Percentiles rank a stretch among this genome's conserved stretches.
Evolutionary conservation across 1,140 invertebrate genomes (phyloP).

Genomic region (Drosophila funebris): DNA sequence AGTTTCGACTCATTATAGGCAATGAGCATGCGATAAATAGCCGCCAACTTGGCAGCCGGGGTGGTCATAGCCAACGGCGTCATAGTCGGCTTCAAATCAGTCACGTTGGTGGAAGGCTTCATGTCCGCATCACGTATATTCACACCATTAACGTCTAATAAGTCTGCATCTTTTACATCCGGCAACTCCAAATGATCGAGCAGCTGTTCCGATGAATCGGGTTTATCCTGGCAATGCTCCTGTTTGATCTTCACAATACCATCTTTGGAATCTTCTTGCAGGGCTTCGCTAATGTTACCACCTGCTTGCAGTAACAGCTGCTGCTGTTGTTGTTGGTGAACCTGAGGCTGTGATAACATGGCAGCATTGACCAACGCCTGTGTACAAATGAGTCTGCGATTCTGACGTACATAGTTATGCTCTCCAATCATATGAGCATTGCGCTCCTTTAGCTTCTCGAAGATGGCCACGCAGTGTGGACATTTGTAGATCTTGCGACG

Average conservation of each 20-base stretch:
- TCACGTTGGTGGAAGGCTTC: slow-evolving; percentile 50
- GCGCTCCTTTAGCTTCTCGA: slow-evolving; percentile 75
- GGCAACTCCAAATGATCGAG: slow-evolving; percentile 48
- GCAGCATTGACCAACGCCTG: slow-evolving; percentile 41
- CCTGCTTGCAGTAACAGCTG: slow-evolving; percentile 26
- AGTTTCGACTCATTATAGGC: slow-evolving; percentile 77
- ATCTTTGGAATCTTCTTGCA: slow-evolving; percentile 73
- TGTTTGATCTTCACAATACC: slow-evolving; percentile 78
- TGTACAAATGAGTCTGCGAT: slow-evolving; percentile 73
- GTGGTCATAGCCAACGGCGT: slow-evolving; percentile 64
- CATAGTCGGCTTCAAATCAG: slow-evolving; percentile 53
- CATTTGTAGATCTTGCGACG: slow-evolving; percentile 78
- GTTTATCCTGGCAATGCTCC: slow-evolving; percentile 68
- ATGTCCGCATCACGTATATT: slow-evolving; percentile 43
- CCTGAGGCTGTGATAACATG: slow-evolving; percentile 27
- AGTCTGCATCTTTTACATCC: slow-evolving; percentile 61
- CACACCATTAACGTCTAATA: slow-evolving; percentile 43
- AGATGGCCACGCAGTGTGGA: slow-evolving; percentile 69
- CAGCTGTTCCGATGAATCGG: slow-evolving; percentile 47
- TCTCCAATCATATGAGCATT: slow-evolving; percentile 76
- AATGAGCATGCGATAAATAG: slow-evolving; percentile 77
- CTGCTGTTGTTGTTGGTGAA: slow-evolving; percentile 22
- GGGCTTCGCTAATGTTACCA: neutral
- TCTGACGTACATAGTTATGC: slow-evolving; percentile 80
- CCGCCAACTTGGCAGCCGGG: slow-evolving; percentile 72